Evolutionary conservation across 2,113 vertebrate genomes (phyloP).

Genomic region (Menura novaehollandiae): DNA sequence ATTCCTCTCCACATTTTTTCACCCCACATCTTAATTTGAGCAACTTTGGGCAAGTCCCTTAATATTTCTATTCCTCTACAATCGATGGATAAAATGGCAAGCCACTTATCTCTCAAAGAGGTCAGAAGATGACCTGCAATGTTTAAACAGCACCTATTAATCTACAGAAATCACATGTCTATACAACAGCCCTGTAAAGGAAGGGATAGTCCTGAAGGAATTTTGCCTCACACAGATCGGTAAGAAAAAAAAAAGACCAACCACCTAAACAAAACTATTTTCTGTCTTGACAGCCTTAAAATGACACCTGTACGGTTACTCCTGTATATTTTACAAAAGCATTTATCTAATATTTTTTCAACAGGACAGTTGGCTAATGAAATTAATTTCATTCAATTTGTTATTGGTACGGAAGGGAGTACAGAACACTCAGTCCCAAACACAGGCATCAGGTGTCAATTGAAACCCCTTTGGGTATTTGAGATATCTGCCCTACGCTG

Average conservation of each 20-base stretch:
- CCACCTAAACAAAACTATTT: neutral
- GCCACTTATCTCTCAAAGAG: neutral
- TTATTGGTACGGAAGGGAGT: neutral
- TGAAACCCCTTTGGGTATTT: neutral
- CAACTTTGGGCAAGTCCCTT: neutral
- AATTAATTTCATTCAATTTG: neutral
- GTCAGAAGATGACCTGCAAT: neutral
- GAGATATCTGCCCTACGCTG: neutral
- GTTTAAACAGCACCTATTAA: neutral
- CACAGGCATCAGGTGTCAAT: neutral
- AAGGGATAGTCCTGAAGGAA: neutral
- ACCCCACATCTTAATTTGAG: neutral
- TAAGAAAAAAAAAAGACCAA: accelerated
- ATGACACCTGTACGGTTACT: neutral
- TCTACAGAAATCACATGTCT: neutral
- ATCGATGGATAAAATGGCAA: neutral
- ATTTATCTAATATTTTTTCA: neutral
- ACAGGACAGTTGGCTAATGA: neutral
- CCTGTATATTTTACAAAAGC: neutral
- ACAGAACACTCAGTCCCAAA: conserved; percentile 17
- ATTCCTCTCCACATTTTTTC: neutral
- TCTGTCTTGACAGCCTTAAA: neutral
- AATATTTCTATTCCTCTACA: neutral
- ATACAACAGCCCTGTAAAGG: neutral
- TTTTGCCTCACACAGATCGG: neutral